Conservation (phyloP, 1,140 invertebrate genomes). For the Alviniconcha marisindica region DNA sequence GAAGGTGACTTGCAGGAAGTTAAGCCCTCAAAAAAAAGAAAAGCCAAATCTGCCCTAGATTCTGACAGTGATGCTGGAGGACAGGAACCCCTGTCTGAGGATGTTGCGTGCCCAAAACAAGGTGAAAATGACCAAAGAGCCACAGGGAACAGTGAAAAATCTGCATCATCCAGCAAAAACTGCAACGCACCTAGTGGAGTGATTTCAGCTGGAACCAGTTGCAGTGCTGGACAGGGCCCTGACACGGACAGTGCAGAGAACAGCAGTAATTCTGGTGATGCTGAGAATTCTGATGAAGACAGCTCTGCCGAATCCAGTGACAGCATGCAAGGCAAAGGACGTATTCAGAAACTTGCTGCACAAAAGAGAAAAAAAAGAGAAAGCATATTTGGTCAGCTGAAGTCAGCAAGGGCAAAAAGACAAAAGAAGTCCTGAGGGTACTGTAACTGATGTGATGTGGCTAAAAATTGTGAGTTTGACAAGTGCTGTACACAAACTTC, state of each 20-base stretch:
- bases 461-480: neutral
- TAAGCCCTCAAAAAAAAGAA: neutral
- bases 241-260: neutral
- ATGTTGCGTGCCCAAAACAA: neutral
- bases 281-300: neutral
- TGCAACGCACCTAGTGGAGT: neutral
- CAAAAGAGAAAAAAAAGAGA: neutral
- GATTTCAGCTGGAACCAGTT: neutral
- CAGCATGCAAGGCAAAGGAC: neutral
- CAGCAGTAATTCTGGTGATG: neutral
- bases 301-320: neutral
- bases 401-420: neutral
- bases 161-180: neutral
- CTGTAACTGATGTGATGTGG: neutral
- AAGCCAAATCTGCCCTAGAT: neutral
- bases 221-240: neutral
- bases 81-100: neutral
- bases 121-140: neutral
- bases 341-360: slow-evolving; percentile 10
- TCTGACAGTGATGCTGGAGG: slow-evolving; percentile 11
- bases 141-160: neutral
- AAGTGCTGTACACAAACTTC: too few relatives aligned
- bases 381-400: neutral
- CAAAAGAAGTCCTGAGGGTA: neutral
- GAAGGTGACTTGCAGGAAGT: neutral